Percentiles rank a stretch among this genome's conserved stretches.
Evolutionary conservation across 2,113 vertebrate genomes (phyloP).

Genomic region (Erythrocebus patas): DNA sequence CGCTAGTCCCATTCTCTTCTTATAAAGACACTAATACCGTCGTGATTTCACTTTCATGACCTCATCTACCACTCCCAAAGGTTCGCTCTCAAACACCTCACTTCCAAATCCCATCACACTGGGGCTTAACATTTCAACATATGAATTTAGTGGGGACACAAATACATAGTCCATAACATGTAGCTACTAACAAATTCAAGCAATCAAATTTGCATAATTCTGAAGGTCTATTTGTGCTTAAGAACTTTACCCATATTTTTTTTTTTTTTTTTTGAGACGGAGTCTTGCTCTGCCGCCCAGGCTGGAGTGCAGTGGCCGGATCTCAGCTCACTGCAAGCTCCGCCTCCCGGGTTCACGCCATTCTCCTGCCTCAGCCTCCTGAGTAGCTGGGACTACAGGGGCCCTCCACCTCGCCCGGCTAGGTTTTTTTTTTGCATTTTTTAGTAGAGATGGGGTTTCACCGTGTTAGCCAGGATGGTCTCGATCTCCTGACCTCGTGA

Average conservation of each 20-base stretch:
- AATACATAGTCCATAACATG: neutral
- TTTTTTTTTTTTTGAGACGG: too few species aligned
- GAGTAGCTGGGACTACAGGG: too few species aligned
- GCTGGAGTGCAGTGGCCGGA: too few species aligned
- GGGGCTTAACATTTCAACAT: neutral
- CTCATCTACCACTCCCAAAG: neutral
- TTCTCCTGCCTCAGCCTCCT: too few species aligned
- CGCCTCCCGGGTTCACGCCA: too few species aligned
- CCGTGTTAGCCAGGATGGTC: too few species aligned
- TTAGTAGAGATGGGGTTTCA: too few species aligned
- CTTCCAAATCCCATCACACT: neutral
- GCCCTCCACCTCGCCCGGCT: too few species aligned
- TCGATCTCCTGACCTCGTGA: too few species aligned
- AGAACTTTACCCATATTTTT: neutral
- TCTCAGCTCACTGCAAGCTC: too few species aligned
- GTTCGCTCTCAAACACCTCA: neutral
- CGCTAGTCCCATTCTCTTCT: neutral
- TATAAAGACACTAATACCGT: neutral
- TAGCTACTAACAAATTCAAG: neutral
- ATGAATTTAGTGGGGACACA: neutral
- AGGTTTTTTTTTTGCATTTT: too few species aligned
- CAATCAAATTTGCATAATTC: neutral
- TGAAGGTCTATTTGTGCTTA: neutral
- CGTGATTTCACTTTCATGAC: fast-evolving
- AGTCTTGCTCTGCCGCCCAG: too few species aligned